Conservation (phyloP, 2,797 vertebrate species). For the Dendrocincla tyrannina region DNA sequence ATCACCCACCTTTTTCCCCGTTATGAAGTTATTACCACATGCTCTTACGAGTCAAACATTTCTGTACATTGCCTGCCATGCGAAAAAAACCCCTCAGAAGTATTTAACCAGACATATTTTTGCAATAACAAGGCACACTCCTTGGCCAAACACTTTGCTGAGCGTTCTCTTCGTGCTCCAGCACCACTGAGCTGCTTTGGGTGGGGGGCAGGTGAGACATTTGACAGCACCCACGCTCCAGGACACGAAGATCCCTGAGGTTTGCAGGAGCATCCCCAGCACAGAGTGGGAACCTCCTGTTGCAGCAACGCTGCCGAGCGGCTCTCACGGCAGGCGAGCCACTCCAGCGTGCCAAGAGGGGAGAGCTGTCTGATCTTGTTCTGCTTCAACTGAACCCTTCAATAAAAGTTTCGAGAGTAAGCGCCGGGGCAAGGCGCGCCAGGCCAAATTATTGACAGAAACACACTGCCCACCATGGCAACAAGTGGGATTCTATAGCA, state of each 20-base stretch:
- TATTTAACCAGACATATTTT: not conserved
- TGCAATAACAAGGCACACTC: not conserved
- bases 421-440: constrained; percentile 61
- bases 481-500: constrained; percentile 76
- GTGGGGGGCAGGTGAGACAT: constrained; percentile 33
- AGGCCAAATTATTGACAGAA: constrained; percentile 83
- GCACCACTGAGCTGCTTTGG: constrained; percentile 6
- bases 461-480: constrained; percentile 79
- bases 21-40: not conserved
- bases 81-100: not conserved
- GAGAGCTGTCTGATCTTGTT: constrained; percentile 75
- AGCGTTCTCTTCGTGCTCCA: not conserved
- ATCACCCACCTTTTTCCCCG: not conserved
- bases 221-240: constrained; percentile 39
- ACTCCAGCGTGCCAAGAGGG: constrained; percentile 70
- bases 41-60: not conserved
- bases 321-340: constrained; percentile 65
- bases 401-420: constrained; percentile 77
- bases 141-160: not conserved
- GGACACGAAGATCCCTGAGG: not conserved
- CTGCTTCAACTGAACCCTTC: constrained; percentile 69
- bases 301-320: constrained; percentile 29
- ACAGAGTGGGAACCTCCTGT: constrained; percentile 51
- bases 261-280: constrained; percentile 21
- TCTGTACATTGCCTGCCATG: not conserved